These are phyloP conservation scores for Malachius bipustulatus DNA, from an alignment of 2,888 invertebrate species.

Conservation along the genomic window DNA sequence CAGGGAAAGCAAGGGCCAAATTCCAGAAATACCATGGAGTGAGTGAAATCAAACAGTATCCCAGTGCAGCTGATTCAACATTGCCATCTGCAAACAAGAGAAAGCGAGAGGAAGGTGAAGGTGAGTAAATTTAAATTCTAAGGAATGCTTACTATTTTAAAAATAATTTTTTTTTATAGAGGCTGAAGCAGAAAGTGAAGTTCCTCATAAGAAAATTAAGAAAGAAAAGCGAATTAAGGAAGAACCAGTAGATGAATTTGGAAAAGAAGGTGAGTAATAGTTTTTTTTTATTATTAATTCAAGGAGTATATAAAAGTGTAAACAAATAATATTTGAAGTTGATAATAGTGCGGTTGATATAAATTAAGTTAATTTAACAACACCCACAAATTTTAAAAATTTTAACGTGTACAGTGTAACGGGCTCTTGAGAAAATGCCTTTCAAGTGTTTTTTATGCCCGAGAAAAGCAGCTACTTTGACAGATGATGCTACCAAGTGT, in stretches of 20 bases:
- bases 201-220: conserved; percentile 5
- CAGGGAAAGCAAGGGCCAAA: conserved; percentile 77
- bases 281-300: too few relatives aligned
- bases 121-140: conserved; percentile 15
- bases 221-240: conserved; percentile 3
- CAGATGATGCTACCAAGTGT: too few relatives aligned
- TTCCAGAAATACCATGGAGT: conserved; percentile 88
- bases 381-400: too few relatives aligned
- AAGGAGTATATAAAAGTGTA: too few relatives aligned
- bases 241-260: conserved; percentile 1
- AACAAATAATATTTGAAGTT: too few relatives aligned
- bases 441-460: too few relatives aligned
- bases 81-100: conserved; percentile 50
- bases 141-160: not conserved
- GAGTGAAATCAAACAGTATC: conserved; percentile 74
- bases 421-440: too few relatives aligned
- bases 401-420: too few relatives aligned
- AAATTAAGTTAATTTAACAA: too few relatives aligned
- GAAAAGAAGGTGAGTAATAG: conserved; percentile 1
- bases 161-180: not conserved
- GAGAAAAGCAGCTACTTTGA: too few relatives aligned
- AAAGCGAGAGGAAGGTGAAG: conserved; percentile 4
- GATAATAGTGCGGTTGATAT: too few relatives aligned
- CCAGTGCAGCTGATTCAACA: conserved; percentile 70
- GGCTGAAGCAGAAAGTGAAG: conserved; percentile 1